These are phyloP conservation scores for Allobates femoralis DNA, from an alignment of 2,797 vertebrate genomes.

Conservation along the genomic window DNA sequence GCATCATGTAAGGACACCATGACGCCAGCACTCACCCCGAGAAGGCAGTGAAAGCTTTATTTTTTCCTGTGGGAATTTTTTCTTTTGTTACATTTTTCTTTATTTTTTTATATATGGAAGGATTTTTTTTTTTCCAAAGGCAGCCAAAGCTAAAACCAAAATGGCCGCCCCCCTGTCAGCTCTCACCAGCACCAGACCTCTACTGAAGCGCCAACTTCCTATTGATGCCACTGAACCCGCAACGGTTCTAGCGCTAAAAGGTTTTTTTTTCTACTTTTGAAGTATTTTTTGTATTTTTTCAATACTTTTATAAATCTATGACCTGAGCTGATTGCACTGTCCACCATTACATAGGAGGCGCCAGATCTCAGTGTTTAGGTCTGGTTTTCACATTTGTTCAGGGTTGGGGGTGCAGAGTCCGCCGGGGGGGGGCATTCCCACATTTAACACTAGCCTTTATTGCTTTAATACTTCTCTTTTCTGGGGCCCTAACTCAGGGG, in stretches of 20 bases:
- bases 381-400: background rate
- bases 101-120: conserved; percentile 46
- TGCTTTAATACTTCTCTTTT: background rate
- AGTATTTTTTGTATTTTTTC: background rate
- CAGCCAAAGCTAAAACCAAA: conserved; percentile 23
- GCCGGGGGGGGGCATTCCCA: background rate
- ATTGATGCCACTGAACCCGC: background rate
- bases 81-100: conserved; percentile 16
- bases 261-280: background rate
- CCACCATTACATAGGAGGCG: background rate
- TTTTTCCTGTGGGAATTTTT: conserved; percentile 40
- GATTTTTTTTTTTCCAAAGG: conserved; percentile 9
- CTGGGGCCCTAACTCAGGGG: conserved; percentile 26
- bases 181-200: background rate
- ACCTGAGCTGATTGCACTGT: background rate
- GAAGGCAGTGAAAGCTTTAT: background rate
- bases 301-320: background rate
- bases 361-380: background rate
- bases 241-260: background rate
- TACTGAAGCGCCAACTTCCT: background rate
- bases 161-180: background rate
- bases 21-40: background rate
- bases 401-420: background rate
- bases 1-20: conserved; percentile 43
- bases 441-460: background rate